Base-by-base conservation (phyloP, 2,888 invertebrate species). In the Invenusta paracnida region DNA sequence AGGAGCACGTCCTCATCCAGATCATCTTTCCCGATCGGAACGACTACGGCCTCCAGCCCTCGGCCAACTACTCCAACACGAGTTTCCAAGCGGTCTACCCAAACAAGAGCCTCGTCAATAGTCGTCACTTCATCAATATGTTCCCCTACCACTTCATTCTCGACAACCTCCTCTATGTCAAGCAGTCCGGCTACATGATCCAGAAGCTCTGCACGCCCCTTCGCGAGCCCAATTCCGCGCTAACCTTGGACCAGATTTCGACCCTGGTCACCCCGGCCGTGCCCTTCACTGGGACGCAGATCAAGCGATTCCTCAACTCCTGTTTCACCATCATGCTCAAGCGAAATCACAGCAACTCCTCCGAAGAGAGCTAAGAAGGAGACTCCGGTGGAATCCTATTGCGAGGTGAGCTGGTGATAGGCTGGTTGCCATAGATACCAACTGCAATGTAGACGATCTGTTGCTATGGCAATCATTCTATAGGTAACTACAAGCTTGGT, bases 131-230 rank as follows among this genome's bases (percentile, higher is more conserved):
- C 87, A 90, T 90, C 87, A 85, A 88, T 0, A 89, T 89, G 1
- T 89, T 90, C 82, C 90, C 90, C 0, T 90, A 90, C 84, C 90
- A 90, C 87, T 87, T 90, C n/a, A 88, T 90, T 1, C 90, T 90
- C 86, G 89, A 90, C 86, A 85, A 87, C n/a, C 31, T 88, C n/a
- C 86, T 90, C 66, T 48, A 84, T n/a, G 88, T 90, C 2, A 87
- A 87, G 82, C 90, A 90, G 82, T 88, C 88, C 83, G 90, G 90
- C 0, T 83, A 87, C 31, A 88, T 88, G 87, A 88, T 90, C 17
- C 88, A 88, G 85, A 87, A 88, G 79, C 73, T 89, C 48, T 87
- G 89, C 31, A 11, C 30, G 31, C 17, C 0, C 86, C 30, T 2
- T 87, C 86, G 30, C 29, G 30, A 25, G 23, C 30, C 28, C n/a